phyloP scores from a whole-genome alignment of 2,888 invertebrate genomes.

The Hypomecis atomaria region DNA sequence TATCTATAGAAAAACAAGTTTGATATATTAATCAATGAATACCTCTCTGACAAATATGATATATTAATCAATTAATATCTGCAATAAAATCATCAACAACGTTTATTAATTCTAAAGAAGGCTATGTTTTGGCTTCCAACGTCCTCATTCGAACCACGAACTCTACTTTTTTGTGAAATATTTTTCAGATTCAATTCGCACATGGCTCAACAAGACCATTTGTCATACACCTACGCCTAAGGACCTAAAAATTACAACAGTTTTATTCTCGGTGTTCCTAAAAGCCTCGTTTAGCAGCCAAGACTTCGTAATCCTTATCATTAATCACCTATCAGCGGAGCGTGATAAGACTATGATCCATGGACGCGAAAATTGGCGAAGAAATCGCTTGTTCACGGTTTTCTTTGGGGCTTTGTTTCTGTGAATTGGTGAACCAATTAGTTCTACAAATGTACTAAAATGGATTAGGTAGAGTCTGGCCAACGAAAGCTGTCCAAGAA shows the following conservation, averaged over 20 bases:
- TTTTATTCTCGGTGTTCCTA: constrained; percentile 40
- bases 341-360: constrained; percentile 56
- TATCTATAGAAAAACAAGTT: too few relatives aligned
- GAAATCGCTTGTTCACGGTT: not conserved
- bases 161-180: not conserved
- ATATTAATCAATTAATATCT: too few relatives aligned
- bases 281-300: constrained; percentile 43
- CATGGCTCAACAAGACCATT: constrained; percentile 11
- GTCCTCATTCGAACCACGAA: not conserved
- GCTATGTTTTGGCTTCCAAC: not conserved
- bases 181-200: not conserved
- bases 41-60: too few relatives aligned
- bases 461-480: not conserved
- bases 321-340: constrained; percentile 78
- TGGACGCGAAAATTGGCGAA: constrained; percentile 8
- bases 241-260: constrained; percentile 31
- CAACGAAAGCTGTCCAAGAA: too few relatives aligned
- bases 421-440: not conserved
- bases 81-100: too few relatives aligned
- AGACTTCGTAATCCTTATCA: constrained; percentile 59
- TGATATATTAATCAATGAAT: too few relatives aligned
- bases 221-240: constrained; percentile 23
- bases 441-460: not conserved
- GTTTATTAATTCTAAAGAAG: too few relatives aligned
- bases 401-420: not conserved